Evolutionary conservation across 2,797 vertebrate genomes (phyloP).

Genomic region (Phataginus tricuspis): DNA sequence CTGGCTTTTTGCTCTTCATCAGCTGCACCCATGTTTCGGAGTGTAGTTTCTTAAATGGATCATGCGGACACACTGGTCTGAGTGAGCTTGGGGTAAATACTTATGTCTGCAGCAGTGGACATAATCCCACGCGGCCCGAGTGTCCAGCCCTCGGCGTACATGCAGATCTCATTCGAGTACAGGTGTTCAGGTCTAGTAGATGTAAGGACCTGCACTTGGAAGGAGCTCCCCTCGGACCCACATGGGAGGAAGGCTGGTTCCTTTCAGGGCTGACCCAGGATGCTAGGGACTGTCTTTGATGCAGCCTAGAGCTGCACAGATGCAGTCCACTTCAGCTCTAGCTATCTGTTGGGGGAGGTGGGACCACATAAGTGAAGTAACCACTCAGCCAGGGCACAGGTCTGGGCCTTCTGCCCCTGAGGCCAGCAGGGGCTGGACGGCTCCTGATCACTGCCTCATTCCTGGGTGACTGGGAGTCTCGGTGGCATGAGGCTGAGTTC

Average conservation of each 20-base stretch:
- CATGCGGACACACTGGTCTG: neutral
- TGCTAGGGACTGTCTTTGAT: neutral
- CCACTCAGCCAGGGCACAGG: accelerated
- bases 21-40: neutral
- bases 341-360: neutral
- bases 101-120: neutral
- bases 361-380: neutral
- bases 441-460: neutral
- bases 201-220: neutral
- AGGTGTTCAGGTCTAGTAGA: too few species aligned
- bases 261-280: neutral
- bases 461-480: neutral
- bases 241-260: neutral
- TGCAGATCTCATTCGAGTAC: too few species aligned
- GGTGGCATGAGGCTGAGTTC: neutral
- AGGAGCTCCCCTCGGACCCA: neutral
- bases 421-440: neutral
- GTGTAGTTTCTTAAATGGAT: neutral
- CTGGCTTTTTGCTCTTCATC: neutral
- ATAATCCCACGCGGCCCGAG: neutral
- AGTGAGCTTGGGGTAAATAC: neutral
- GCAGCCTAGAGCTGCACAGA: neutral
- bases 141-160: too few species aligned
- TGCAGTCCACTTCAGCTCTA: neutral
- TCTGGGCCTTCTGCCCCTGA: neutral